Conservation (phyloP, 35 echinoderm and acorn worm genomes). For the Heliocidaris tuberculata region DNA sequence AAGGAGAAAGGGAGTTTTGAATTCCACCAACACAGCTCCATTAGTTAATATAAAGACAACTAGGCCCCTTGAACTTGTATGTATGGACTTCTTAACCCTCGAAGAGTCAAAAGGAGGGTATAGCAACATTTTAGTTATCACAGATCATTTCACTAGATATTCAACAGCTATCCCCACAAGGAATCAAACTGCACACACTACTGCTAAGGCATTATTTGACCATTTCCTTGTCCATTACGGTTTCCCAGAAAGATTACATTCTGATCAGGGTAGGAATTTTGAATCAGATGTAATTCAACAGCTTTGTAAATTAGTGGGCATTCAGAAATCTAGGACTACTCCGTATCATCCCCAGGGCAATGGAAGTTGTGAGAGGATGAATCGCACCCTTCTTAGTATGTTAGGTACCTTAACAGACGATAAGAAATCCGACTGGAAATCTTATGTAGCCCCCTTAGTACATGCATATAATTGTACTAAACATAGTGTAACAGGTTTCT, state of each 20-base stretch:
- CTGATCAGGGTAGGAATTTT: conserved; percentile 79
- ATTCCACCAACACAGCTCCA: conserved; percentile 43
- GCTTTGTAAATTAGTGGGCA: conserved; percentile 62
- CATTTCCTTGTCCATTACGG: too few relatives aligned
- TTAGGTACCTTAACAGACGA: too few relatives aligned
- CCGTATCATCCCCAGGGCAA: conserved; percentile 67
- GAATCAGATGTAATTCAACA: conserved; percentile 66
- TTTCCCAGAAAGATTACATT: conserved; percentile 53
- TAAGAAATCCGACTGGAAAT: too few relatives aligned
- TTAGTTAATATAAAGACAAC: conserved; percentile 51
- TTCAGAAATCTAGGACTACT: conserved; percentile 54
- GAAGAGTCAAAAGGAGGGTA: conserved; percentile 45
- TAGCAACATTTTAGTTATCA: conserved; percentile 55
- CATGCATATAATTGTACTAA: too few relatives aligned
- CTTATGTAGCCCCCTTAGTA: too few relatives aligned
- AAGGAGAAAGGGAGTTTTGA: too few relatives aligned
- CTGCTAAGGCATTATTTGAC: conserved; percentile 57
- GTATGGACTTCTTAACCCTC: conserved; percentile 65
- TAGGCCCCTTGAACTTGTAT: conserved; percentile 59
- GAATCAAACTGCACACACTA: conserved; percentile 59
- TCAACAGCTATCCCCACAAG: conserved; percentile 58
- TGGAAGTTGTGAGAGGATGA: conserved; percentile 8
- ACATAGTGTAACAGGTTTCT: too few relatives aligned
- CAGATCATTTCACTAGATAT: conserved; percentile 69
- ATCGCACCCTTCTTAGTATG: too few relatives aligned